Evolutionary conservation across 2,113 vertebrate genomes (phyloP), one percentile per base, ranked within the genome.

Genomic region (Eublepharis macularius): DNA sequence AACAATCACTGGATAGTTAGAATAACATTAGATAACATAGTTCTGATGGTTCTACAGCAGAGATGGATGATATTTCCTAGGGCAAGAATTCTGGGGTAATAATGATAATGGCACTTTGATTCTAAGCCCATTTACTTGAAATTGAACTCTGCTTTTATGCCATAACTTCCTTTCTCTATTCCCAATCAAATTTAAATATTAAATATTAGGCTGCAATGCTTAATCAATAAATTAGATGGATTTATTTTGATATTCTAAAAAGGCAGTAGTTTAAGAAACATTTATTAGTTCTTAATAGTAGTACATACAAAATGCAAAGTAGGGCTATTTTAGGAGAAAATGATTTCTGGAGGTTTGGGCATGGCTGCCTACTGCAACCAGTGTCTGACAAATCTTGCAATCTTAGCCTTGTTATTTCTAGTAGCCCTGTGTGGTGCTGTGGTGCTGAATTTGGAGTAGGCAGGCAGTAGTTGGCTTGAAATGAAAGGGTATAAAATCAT

Each of bases 401-500:
- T 3, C 63, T 36, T 45, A 36, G 1, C 0, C 68, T 43, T 1
- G 16, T 39, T 0, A 1, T 36, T 79, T 73, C 60, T 0, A 2
- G 49, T 87, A 85, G 34, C 45, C 0, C 81, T 78, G 72, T 73
- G 87, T 2, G 0, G 76, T 6, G 1, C 0, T 4, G 63, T 63
- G 0, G 0, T 74, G 82, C 66, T 57, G 3, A 0, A 2, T 43
- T 84, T 36, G 2, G 65, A 74, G 45, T n/a, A 66, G 68, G 54
- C 54, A 83, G 76, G 57, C 76, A 87, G 49, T 7, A 0, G 73
- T 79, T 89, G 87, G 72, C 74, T 85, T 41, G 32, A 57, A 41
- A 69, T 13, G 12, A 87, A 90, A 90, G 76, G 47, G 54, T 89
- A 86, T 66, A 2, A 13, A 63, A 76, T 90, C 19, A 39, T 91